These are phyloP conservation scores for Meganola albula DNA, from an alignment of 2,888 invertebrate genomes.

Conservation along the genomic window DNA sequence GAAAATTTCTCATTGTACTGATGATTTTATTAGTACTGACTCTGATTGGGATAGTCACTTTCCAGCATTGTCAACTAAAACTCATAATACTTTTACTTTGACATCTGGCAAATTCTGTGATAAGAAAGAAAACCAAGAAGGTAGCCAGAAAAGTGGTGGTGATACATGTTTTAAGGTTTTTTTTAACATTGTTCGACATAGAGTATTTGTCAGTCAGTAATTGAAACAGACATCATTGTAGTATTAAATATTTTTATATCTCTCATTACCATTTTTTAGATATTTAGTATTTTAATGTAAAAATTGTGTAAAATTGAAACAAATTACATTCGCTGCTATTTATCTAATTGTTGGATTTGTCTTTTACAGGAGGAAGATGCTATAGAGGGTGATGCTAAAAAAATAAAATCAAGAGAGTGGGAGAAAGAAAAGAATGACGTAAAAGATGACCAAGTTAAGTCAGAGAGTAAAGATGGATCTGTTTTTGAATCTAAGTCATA, in stretches of 20 bases:
- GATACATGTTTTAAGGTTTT: conserved; percentile 59
- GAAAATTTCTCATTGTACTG: conserved; percentile 48
- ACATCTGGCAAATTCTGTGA: conserved; percentile 56
- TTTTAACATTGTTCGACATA: background rate
- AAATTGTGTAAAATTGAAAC: no score
- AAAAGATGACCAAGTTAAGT: conserved; percentile 53
- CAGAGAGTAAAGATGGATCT: conserved; percentile 51
- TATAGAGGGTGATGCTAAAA: conserved; percentile 64
- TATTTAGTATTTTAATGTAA: no score
- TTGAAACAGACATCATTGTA: background rate
- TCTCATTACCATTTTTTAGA: no score
- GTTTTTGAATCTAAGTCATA: conserved; percentile 64
- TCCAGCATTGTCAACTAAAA: conserved; percentile 62
- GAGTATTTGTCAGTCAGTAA: background rate
- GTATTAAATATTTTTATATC: no score
- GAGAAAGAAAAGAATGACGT: conserved; percentile 60
- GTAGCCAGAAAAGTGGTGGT: conserved; percentile 62
- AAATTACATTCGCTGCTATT: no score
- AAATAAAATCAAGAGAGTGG: conserved; percentile 68
- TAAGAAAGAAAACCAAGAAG: conserved; percentile 53
- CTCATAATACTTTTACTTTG: conserved; percentile 65
- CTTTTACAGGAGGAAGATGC: conserved; percentile 62
- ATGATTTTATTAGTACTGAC: conserved; percentile 61
- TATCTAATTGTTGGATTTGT: no score
- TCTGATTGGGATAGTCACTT: conserved; percentile 69